Conservation (phyloP, 2,797 vertebrate species). For the Myotis pilosus region DNA sequence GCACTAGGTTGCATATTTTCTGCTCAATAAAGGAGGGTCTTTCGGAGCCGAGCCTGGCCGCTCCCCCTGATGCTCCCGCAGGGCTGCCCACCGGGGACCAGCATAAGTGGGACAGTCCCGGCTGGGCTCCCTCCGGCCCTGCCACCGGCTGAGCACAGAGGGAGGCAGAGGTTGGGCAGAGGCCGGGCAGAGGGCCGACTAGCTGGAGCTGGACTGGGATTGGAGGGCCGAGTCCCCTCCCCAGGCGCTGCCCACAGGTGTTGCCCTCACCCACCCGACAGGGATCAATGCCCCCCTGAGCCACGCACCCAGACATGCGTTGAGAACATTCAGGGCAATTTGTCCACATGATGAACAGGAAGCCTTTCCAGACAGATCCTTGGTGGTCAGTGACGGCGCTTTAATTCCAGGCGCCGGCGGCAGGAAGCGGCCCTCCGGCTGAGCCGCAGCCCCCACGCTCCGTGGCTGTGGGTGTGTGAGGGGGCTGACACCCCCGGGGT, state of each 20-base stretch:
- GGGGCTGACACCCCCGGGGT: rapidly evolving
- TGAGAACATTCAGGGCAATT: not conserved
- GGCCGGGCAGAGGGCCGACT: not conserved
- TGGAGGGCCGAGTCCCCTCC: not conserved
- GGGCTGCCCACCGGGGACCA: no score
- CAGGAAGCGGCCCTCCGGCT: rapidly evolving
- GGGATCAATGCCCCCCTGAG: rapidly evolving
- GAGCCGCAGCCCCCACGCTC: rapidly evolving
- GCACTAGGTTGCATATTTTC: no score
- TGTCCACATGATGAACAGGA: not conserved
- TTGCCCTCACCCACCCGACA: not conserved
- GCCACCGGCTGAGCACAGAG: rapidly evolving
- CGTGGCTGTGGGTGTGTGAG: rapidly evolving
- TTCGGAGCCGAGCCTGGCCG: no score
- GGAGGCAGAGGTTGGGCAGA: not conserved
- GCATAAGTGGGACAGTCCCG: no score
- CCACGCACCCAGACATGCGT: rapidly evolving
- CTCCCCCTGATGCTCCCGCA: no score
- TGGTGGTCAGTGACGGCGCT: rapidly evolving
- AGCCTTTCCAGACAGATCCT: not conserved
- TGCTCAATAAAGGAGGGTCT: no score
- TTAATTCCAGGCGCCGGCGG: not conserved
- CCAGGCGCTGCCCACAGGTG: rapidly evolving
- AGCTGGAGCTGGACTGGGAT: rapidly evolving
- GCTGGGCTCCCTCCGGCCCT: not conserved